A percentile compares a stretch with the other conserved stretches of the same genome.
phyloP scores from a whole-genome alignment of 2,113 vertebrate species.

The Datnioides undecimradiatus region DNA sequence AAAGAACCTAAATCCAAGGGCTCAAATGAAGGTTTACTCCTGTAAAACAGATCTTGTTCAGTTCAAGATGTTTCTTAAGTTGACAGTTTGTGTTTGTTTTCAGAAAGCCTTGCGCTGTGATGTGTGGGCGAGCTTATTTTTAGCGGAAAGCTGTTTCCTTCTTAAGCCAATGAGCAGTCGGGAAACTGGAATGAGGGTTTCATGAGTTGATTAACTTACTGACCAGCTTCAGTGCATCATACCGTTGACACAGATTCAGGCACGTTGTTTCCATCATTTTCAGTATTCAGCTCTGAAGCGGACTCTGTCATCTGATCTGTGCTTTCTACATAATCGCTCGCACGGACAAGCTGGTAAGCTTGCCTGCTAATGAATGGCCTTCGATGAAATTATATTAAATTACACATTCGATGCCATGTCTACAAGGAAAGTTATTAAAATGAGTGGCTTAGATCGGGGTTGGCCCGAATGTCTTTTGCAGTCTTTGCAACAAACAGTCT shows the following conservation, averaged over 20 bases:
- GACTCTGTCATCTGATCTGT: background rate
- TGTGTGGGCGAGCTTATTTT: background rate
- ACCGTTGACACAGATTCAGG: background rate
- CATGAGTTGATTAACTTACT: background rate
- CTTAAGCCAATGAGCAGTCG: background rate
- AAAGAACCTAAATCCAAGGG: background rate
- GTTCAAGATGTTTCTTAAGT: background rate
- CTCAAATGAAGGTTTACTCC: background rate
- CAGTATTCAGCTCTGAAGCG: background rate
- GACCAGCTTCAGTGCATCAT: background rate
- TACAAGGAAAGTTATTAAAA: background rate
- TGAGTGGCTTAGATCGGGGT: background rate
- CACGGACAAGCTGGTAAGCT: background rate
- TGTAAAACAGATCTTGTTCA: background rate
- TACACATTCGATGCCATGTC: background rate
- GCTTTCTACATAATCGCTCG: background rate
- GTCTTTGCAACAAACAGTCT: background rate
- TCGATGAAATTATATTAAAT: background rate
- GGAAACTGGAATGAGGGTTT: too few species aligned
- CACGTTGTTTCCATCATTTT: background rate
- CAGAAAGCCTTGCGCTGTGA: background rate
- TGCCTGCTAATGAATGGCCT: background rate
- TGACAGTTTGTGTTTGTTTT: slow-evolving; percentile 2
- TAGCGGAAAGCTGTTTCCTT: background rate
- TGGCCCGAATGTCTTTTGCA: background rate